Evolutionary conservation across 2,797 vertebrate genomes (phyloP), one percentile per base, ranked within the genome.

Genomic region (Lepus townsendii): DNA sequence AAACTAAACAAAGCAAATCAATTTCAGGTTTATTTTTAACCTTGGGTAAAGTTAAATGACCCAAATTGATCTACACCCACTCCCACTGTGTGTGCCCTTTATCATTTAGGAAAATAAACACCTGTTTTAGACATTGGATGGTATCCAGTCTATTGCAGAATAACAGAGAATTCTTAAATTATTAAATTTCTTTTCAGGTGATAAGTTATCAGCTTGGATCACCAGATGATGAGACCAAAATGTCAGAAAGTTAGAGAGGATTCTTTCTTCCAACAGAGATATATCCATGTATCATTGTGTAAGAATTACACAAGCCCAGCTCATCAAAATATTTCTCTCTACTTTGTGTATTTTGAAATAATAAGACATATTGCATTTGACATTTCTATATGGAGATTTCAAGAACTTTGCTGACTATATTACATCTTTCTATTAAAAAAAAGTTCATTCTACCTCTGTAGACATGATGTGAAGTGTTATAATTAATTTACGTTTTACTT

Each of bases 401-500:
- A 88, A 82, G 14, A 3, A 6, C 16, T 68, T 42, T 57, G 11
- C 27, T 83, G 26, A 63, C 12, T 73, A 60, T 50, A 82, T 85
- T 63, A 30, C 4, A 68, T 35, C 63, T 69, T 93, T 68, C 13
- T 72, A 32, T 76, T 42, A 32, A 62, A 83, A 90, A 57, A 90
- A 57, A 20, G 1, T 69, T 76, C 11, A 80, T 32, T 2, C 3
- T 27, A 77, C 24, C 57, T 89, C 30, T 68, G 4, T 24, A 78
- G 14, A 62, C 9, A 47, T 71, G 32, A 65, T 65, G 3, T 54
- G 3, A 76, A 60, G 7, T 42, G 10, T 35, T 71, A 26, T 1
- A 47, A 62, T 50, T 50, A 69, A 50, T 88, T 66, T 14, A 80
- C 26, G 14, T 50, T 90, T 77, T 85, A 65, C 13, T 75, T 60